Conservation (phyloP, 1,140 invertebrate genomes). For the Druon quercuslanigerum region DNA sequence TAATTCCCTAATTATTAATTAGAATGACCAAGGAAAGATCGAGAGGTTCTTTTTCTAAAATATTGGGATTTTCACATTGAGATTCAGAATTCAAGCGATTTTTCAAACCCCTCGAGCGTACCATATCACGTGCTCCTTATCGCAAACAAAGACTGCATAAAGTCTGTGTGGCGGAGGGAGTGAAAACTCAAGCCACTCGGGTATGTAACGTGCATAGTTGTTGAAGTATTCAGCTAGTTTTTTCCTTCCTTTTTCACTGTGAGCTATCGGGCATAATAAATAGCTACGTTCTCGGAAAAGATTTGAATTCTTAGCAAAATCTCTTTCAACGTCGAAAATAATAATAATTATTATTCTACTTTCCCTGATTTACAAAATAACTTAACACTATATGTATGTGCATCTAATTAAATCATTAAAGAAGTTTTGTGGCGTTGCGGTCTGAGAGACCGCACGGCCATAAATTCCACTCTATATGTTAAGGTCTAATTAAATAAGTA, state of each 20-base stretch:
- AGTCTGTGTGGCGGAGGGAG: conserved; percentile 8
- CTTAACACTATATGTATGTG: too few relatives aligned
- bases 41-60: conserved; percentile 8
- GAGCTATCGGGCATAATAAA: conserved; percentile 24
- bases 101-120: conserved; percentile 21
- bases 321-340: not conserved
- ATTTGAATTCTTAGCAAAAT: conserved; percentile 13
- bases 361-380: too few relatives aligned
- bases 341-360: not conserved
- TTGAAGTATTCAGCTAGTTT: conserved; percentile 28
- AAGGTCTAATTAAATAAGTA: too few relatives aligned
- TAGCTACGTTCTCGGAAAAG: conserved; percentile 1
- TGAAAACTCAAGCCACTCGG: conserved; percentile 29
- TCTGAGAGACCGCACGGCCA: too few relatives aligned
- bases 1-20: too few relatives aligned
- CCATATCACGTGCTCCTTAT: conserved; percentile 23
- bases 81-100: conserved; percentile 10
- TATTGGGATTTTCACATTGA: conserved; percentile 4
- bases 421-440: too few relatives aligned
- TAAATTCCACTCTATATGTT: too few relatives aligned
- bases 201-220: conserved; percentile 29
- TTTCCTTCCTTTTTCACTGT: conserved; percentile 1
- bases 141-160: conserved; percentile 26
- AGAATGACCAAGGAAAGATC: not conserved
- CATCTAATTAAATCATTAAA: too few relatives aligned